Percentiles rank a stretch among this genome's conserved stretches.
phyloP scores from a whole-genome alignment of 2,888 invertebrate species.

The Stenodema calcarata region DNA sequence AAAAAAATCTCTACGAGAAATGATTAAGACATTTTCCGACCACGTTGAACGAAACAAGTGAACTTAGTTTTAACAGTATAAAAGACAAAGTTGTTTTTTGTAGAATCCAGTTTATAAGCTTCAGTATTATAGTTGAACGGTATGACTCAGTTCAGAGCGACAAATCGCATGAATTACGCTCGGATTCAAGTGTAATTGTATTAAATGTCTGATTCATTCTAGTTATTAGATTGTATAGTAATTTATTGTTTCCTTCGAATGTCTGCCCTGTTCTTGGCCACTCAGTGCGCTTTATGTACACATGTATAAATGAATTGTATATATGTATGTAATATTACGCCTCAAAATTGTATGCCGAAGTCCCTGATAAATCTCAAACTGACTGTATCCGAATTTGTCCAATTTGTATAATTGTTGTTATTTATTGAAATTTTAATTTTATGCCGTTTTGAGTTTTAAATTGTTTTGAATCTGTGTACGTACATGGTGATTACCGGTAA shows the following conservation, averaged over 20 bases:
- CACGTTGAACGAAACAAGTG: background rate
- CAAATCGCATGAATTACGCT: background rate
- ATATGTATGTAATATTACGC: background rate
- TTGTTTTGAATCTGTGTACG: no score
- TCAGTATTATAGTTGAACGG: background rate
- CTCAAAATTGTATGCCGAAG: background rate
- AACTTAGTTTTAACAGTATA: background rate
- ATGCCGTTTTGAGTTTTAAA: no score
- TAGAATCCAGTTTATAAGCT: background rate
- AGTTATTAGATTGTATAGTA: constrained; percentile 15
- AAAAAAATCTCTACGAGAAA: background rate
- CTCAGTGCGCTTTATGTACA: background rate
- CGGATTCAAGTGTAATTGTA: background rate
- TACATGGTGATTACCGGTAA: no score
- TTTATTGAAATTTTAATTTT: no score
- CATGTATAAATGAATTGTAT: background rate
- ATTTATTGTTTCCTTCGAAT: background rate
- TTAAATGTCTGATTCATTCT: constrained; percentile 7
- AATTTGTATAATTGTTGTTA: no score
- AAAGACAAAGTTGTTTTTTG: background rate
- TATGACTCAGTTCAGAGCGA: background rate
- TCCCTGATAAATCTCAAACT: no score
- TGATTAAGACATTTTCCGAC: background rate
- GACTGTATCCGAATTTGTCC: no score
- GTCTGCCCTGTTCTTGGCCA: background rate